A percentile compares a stretch with the other conserved stretches of the same genome.
Conservation (phyloP, 1,140 invertebrate genomes). For the Drosophila subobscura region DNA sequence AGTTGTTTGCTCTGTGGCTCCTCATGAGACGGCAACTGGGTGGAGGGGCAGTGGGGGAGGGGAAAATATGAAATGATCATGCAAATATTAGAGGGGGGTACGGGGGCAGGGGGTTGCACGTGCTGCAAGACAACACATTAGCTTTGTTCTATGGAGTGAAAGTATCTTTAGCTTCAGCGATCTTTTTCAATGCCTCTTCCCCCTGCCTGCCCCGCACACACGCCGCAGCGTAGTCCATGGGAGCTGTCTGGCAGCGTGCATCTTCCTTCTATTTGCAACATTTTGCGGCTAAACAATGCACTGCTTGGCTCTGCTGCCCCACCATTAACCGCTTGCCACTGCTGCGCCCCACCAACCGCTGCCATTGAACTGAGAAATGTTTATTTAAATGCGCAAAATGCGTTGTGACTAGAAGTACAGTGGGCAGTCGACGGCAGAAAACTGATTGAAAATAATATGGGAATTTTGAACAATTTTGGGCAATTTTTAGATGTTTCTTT, state of each 20-base stretch:
- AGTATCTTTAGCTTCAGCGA: slow-evolving; percentile 37
- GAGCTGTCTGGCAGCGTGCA: slow-evolving; percentile 42
- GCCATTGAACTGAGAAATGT: slow-evolving; percentile 67
- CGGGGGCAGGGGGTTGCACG: slow-evolving; percentile 40
- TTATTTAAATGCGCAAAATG: slow-evolving; percentile 81
- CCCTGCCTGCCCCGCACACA: neutral
- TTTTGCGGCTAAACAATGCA: slow-evolving; percentile 67
- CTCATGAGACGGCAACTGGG: neutral
- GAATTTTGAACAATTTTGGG: neutral
- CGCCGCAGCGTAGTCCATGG: slow-evolving; percentile 1
- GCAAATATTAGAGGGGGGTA: slow-evolving; percentile 59
- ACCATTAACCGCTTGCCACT: no score
- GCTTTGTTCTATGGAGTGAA: slow-evolving; percentile 73
- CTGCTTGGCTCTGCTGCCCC: slow-evolving; percentile 22
- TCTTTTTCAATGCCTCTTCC: slow-evolving; percentile 31
- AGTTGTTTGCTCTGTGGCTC: slow-evolving; percentile 62
- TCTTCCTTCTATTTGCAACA: slow-evolving; percentile 42
- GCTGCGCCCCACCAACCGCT: slow-evolving; percentile 6
- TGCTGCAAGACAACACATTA: slow-evolving; percentile 67
- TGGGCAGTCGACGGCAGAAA: neutral
- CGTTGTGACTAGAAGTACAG: slow-evolving; percentile 55
- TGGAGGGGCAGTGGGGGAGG: neutral
- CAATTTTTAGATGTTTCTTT: no score
- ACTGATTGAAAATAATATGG: no score
- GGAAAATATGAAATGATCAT: slow-evolving; percentile 76